phyloP scores from a whole-genome alignment of 2,113 vertebrate species.

The Camarhynchus parvulus region DNA sequence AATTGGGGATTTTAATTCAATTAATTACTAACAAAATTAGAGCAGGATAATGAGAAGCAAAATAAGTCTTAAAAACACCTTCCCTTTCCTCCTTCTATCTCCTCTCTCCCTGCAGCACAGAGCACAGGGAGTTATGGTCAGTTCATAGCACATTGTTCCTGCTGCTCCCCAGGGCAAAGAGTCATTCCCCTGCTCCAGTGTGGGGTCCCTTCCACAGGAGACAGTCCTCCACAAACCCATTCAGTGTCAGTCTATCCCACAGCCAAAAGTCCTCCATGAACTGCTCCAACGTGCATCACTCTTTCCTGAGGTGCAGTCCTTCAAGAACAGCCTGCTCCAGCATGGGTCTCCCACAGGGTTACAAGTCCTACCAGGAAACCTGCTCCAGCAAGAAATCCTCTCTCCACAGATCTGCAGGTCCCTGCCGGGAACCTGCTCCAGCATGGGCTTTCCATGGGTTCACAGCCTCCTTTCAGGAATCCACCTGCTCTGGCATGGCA shows the following conservation, averaged over 20 bases:
- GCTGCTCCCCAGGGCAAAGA: not conserved
- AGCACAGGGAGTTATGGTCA: not conserved
- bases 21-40: not conserved
- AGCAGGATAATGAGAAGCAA: not conserved
- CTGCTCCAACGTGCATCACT: accelerated
- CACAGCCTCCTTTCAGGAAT: not conserved
- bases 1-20: not conserved
- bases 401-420: not conserved
- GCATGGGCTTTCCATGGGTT: not conserved
- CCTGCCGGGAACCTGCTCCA: not conserved
- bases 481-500: accelerated
- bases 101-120: not conserved
- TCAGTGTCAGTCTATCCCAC: accelerated
- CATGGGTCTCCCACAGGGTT: no score
- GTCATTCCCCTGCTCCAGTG: accelerated
- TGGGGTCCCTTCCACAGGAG: not conserved
- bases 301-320: not conserved
- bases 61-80: not conserved
- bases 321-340: not conserved
- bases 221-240: not conserved
- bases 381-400: not conserved
- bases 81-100: not conserved
- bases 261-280: not conserved
- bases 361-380: not conserved
- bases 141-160: accelerated